Evolutionary conservation across 2,113 vertebrate genomes (phyloP), one percentile per base, ranked within the genome.

Genomic region (Microcebus murinus): DNA sequence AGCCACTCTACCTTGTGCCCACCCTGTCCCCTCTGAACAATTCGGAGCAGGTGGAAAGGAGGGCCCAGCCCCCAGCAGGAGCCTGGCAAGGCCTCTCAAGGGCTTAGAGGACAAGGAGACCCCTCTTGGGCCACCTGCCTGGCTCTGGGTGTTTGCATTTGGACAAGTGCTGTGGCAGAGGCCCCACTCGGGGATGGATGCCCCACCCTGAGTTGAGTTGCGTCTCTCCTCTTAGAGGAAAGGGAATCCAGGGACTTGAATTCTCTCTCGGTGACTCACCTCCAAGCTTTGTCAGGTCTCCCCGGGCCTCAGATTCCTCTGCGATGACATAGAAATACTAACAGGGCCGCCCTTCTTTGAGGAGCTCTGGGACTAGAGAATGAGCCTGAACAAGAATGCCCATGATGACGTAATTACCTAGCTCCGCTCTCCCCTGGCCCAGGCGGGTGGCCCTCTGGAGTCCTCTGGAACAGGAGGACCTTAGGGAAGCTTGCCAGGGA

Each of bases 191-290:
- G 17, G 17, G 6, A 10, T 50, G 4, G 29, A 50, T 31, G 45
- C 3, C 42, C 83, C 52, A 18, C 48, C 65, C 48, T 0, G 1
- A 83, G 29, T 6, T 0, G 0, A 83, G 29, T 3, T 61, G 65
- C 36, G 14, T 23, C n/a, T 87, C 39, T 82, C 89, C 36, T 81
- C 65, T 36, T 50, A 94, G 73, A 39, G 25, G 42, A 95, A 27
- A 91, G 55, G 61, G 67, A 94, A 48, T 84, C 68, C 4, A 0
- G 77, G 42, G 55, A 70, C 12, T 42, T 52, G 17, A 61, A 82
- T 80, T 89, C 31, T 95, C 59, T 79, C 73, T 85, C 18, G 0
- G 68, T 87, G 92, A 96, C 92, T 97, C 92, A 95, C 92, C 73
- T 95, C 63, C 5, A 20, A 96, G 31, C 25, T 42, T 25, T 76